Evolutionary conservation across 2,113 vertebrate genomes (phyloP).

Genomic region (Elanoides forficatus): DNA sequence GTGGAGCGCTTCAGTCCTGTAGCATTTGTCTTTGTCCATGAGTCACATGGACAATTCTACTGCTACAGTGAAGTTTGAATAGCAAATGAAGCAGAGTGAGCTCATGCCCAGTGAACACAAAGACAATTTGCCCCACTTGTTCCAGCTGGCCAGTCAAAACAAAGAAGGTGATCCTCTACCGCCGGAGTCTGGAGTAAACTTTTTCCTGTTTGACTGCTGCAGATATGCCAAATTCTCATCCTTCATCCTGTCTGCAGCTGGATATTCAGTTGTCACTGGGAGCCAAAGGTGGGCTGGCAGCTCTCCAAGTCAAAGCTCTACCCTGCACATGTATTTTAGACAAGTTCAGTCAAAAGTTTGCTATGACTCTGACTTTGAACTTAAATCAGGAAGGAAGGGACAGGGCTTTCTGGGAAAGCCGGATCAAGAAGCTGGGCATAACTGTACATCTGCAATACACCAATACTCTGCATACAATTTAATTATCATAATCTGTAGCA

Average conservation of each 20-base stretch:
- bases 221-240: background rate
- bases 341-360: background rate
- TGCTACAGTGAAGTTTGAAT: background rate
- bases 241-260: background rate
- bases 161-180: background rate
- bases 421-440: background rate
- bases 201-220: background rate
- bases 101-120: background rate
- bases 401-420: background rate
- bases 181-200: background rate
- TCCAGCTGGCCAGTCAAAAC: background rate
- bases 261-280: background rate
- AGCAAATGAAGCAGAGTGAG: background rate
- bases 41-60: background rate
- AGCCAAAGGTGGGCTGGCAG: background rate
- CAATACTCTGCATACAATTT: background rate
- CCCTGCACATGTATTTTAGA: background rate
- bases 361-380: background rate
- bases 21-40: background rate
- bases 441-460: background rate
- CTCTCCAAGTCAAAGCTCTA: background rate
- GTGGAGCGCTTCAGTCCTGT: background rate
- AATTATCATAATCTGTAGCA: background rate
- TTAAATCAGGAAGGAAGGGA: background rate
- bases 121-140: background rate